phyloP scores from a whole-genome alignment of 2,113 vertebrate species.

The Crocuta crocuta region DNA sequence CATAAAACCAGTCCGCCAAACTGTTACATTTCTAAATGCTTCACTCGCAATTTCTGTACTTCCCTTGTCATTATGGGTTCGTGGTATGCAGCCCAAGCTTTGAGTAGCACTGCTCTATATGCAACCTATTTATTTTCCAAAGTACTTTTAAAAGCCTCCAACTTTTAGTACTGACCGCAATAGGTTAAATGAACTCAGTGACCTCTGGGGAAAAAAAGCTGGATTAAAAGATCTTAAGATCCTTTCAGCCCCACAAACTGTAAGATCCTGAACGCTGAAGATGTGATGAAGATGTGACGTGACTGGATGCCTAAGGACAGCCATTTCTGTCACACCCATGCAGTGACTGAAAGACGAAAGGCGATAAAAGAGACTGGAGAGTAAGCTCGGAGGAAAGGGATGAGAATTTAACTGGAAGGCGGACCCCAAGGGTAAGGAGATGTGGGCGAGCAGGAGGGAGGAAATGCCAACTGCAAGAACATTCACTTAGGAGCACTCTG shows the following conservation, averaged over 20 bases:
- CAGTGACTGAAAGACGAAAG: background rate
- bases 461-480: background rate
- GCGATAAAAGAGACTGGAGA: background rate
- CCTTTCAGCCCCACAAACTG: background rate
- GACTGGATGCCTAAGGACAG: background rate
- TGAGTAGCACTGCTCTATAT: background rate
- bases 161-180: background rate
- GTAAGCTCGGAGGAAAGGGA: background rate
- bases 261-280: slow-evolving; percentile 1
- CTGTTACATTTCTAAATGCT: background rate
- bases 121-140: slow-evolving; percentile 7
- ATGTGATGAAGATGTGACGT: slow-evolving; percentile 8
- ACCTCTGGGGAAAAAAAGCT: background rate
- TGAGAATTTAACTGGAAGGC: background rate
- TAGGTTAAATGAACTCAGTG: background rate
- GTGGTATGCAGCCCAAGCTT: background rate
- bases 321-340: background rate
- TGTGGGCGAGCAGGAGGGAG: background rate
- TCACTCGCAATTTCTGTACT: background rate
- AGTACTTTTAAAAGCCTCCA: background rate
- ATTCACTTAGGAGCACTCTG: background rate
- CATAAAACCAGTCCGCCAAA: background rate
- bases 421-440: background rate
- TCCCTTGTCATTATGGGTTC: background rate
- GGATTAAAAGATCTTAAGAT: slow-evolving; percentile 10